Base-by-base conservation (phyloP, 2,888 invertebrate genomes). In the Gisinianus flammeolus region DNA sequence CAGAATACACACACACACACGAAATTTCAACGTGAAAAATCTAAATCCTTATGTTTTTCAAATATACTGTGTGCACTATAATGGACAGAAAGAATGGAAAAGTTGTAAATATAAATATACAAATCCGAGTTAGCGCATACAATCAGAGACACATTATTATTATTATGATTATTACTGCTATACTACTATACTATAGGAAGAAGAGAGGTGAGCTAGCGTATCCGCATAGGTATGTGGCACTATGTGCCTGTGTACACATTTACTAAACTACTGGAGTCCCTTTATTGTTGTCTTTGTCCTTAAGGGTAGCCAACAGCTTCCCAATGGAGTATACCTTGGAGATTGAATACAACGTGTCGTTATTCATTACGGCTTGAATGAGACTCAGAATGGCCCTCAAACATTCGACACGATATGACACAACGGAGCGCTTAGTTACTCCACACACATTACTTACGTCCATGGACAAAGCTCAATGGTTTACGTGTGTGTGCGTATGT, bases 401-500 rank as follows among this genome's bases (percentile, higher is more conserved):
- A 74, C 74, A 74, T 74, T 66, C 64, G 74, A 74, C 74, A 74
- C 67, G 74, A 74, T 64, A 66, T 74, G 66, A 66, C 74, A 74
- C 74, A 74, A 74, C 64, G 64, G n/a, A 71, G 28, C 19, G 71
- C 71, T 54, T 54, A 68, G 35, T 35, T 70, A 35, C 71, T 26
- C 66, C 16, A 33, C n/a, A 35, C 68, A 68, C 44, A 68, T 68
- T 68, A 64, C 64, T 64, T 64, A 62, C 28, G 62, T 62, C 33
- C 56, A 62, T 26, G 62, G 54, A 62, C 73, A 73, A 73, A 73
- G 58, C 73, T 62, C 73, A 73, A 44, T 33, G 35, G 35, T 22
- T 44, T 22, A 6, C 56, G n/a, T n/a, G n/a, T n/a, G n/a, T n/a
- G n/a, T n/a, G n/a, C n/a, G 10, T 62, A 62, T 62, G 30, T 54